A percentile compares a stretch with the other conserved stretches of the same genome.
phyloP scores from a whole-genome alignment of 2,888 invertebrate species.

The Cephus pulcher region DNA sequence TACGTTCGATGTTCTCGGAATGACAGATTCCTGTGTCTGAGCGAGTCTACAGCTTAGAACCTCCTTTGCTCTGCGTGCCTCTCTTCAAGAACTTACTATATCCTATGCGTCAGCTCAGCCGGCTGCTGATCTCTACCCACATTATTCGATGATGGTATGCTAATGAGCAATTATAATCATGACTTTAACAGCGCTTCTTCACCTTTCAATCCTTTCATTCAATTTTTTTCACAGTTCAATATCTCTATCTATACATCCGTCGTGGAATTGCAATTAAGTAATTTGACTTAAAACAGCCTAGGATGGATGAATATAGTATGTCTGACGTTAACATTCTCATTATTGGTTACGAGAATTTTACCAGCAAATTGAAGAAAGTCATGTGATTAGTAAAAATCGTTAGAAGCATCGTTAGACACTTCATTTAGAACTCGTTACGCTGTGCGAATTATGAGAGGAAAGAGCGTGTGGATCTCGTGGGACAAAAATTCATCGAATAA shows the following conservation, averaged over 20 bases:
- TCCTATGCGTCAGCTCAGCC: conserved; percentile 40
- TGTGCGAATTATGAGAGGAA: background rate
- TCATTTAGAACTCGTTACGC: background rate
- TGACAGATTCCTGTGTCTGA: conserved; percentile 43
- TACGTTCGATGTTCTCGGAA: conserved; percentile 43
- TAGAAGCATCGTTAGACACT: background rate
- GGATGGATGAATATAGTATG: background rate
- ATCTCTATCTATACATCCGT: background rate
- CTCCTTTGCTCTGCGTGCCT: conserved; percentile 15
- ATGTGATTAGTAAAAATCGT: background rate
- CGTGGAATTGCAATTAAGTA: background rate
- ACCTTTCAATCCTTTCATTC: background rate
- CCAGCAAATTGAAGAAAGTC: background rate
- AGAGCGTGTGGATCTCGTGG: background rate
- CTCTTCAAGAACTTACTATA: conserved; percentile 16
- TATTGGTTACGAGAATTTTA: background rate
- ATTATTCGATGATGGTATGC: conserved; percentile 11
- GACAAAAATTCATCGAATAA: background rate
- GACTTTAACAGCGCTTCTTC: background rate
- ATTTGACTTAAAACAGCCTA: background rate
- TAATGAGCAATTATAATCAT: background rate
- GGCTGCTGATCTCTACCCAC: conserved; percentile 44
- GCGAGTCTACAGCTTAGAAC: conserved; percentile 13
- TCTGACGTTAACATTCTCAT: background rate
- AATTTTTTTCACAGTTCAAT: background rate